These are phyloP conservation scores for Leucoptera coffeella DNA, from an alignment of 2,888 invertebrate species.

Conservation along the genomic window DNA sequence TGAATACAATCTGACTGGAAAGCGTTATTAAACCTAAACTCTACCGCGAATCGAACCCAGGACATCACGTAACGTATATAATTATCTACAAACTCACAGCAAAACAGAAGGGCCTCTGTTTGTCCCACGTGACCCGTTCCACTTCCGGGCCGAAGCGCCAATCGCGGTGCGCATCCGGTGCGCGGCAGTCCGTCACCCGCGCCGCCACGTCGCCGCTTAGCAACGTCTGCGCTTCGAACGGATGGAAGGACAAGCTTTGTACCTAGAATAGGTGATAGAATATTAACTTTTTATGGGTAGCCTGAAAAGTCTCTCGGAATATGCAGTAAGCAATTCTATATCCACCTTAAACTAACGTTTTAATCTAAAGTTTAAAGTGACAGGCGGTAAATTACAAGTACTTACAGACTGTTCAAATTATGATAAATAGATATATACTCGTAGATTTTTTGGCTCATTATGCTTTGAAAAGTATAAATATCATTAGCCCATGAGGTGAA, in stretches of 20 bases:
- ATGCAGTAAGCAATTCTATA: no score
- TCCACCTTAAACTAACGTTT: no score
- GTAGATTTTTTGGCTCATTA: no score
- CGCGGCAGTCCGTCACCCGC: slow-evolving; percentile 76
- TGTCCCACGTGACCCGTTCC: slow-evolving; percentile 83
- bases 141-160: slow-evolving; percentile 79
- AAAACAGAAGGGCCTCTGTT: slow-evolving; percentile 69
- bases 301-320: no score
- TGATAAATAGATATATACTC: no score
- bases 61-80: no score
- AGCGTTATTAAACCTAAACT: neutral
- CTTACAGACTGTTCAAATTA: no score
- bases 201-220: slow-evolving; percentile 78
- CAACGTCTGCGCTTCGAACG: slow-evolving; percentile 73
- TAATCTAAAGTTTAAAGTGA: no score
- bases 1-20: neutral
- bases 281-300: no score
- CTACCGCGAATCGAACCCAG: neutral
- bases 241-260: slow-evolving; percentile 80
- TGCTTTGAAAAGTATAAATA: no score
- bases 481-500: no score
- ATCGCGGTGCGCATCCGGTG: slow-evolving; percentile 46
- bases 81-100: slow-evolving; percentile 47
- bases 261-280: slow-evolving; percentile 51
- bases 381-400: no score